These are phyloP conservation scores for Rhynchotus rufescens DNA, from an alignment of 2,797 vertebrate genomes.

Conservation along the genomic window DNA sequence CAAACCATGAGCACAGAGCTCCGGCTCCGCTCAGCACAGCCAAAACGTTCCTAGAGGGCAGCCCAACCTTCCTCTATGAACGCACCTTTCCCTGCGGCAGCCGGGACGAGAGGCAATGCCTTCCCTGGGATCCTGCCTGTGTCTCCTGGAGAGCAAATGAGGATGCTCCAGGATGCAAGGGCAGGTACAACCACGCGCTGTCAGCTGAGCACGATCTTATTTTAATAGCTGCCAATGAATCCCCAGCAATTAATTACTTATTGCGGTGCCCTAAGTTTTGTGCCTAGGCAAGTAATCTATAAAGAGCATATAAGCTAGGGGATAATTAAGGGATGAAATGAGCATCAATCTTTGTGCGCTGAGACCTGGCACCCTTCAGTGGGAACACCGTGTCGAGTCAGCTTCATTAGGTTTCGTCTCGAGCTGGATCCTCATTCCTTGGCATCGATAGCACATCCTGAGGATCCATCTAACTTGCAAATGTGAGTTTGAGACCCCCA, in stretches of 20 bases:
- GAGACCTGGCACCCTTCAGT: conserved; percentile 78
- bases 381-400: conserved; percentile 82
- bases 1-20: too few species aligned
- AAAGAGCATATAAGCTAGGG: conserved; percentile 75
- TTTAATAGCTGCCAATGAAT: conserved; percentile 26
- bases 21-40: not conserved
- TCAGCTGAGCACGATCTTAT: not conserved
- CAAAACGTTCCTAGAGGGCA: not conserved
- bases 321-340: conserved; percentile 88
- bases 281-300: conserved; percentile 2
- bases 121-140: not conserved
- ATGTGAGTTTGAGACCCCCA: conserved; percentile 76
- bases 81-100: not conserved
- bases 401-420: conserved; percentile 88
- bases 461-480: conserved; percentile 90
- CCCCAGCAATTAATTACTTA: conserved; percentile 60
- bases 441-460: conserved; percentile 88
- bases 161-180: conserved; percentile 15
- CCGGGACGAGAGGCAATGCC: not conserved
- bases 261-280: conserved; percentile 14
- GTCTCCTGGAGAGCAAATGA: not conserved
- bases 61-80: too few species aligned
- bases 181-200: conserved; percentile 7
- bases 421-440: conserved; percentile 86
- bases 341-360: conserved; percentile 84